Percentiles rank a stretch among this genome's conserved stretches.
Evolutionary conservation across 2,888 invertebrate species (phyloP).

Genomic region (Tetranychus truncatus): DNA sequence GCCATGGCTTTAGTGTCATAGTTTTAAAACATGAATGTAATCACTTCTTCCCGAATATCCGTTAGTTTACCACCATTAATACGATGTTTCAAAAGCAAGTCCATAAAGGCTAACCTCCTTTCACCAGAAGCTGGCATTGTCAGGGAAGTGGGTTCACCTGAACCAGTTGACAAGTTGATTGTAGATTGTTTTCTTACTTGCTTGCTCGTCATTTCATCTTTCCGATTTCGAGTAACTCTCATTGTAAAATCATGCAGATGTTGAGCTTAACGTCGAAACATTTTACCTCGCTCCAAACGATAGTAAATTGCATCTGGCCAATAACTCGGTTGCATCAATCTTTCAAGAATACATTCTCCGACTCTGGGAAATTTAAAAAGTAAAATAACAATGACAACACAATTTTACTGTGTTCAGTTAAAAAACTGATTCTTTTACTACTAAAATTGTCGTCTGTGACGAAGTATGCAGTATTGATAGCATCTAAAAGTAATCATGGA

Average conservation of each 20-base stretch:
- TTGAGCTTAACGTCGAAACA: conserved; percentile 32
- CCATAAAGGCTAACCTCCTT: conserved; percentile 27
- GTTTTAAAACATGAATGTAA: conserved; percentile 28
- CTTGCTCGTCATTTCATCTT: conserved; percentile 18
- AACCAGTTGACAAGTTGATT: not conserved
- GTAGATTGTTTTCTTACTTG: not conserved
- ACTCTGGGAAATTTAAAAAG: too few relatives aligned
- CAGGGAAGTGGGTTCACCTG: not conserved
- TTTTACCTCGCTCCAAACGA: conserved; percentile 32
- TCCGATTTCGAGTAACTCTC: conserved; percentile 27
- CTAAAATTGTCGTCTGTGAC: too few relatives aligned
- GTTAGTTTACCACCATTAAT: conserved; percentile 23
- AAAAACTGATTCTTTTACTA: too few relatives aligned
- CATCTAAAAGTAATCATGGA: too few relatives aligned
- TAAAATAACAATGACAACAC: too few relatives aligned
- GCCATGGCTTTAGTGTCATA: conserved; percentile 26
- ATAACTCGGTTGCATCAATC: conserved; percentile 34
- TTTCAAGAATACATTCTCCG: conserved; percentile 30
- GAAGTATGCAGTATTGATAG: too few relatives aligned
- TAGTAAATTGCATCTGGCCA: conserved; percentile 35
- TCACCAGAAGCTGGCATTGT: conserved; percentile 15
- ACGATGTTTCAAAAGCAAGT: conserved; percentile 27
- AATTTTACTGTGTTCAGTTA: too few relatives aligned
- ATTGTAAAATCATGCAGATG: conserved; percentile 36
- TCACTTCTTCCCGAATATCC: conserved; percentile 28